Evolutionary conservation across 92 coral and sea anemone species (phyloP).

Genomic region (Epizoanthus scotinus): DNA sequence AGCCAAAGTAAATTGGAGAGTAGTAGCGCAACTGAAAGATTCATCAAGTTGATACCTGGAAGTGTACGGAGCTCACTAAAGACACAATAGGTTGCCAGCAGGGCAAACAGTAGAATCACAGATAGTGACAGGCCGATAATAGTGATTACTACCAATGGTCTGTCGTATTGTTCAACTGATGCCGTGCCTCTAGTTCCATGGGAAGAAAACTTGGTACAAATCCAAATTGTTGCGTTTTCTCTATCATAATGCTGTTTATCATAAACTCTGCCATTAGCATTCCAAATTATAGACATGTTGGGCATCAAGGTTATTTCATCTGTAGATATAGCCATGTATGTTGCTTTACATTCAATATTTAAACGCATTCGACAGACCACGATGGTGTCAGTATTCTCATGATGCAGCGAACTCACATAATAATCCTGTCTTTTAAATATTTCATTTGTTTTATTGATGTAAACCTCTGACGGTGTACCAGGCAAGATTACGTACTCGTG

Average conservation of each 20-base stretch:
- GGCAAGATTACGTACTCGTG: no score
- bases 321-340: constrained; percentile 24
- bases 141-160: background rate
- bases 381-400: background rate
- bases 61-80: constrained; percentile 55
- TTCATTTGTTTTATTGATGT: constrained; percentile 29
- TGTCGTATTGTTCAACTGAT: background rate
- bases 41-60: constrained; percentile 58
- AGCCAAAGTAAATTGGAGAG: no score
- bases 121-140: constrained; percentile 50
- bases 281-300: constrained; percentile 36
- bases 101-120: constrained; percentile 32
- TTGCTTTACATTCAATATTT: background rate
- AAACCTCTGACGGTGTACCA: background rate
- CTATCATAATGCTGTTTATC: constrained; percentile 24
- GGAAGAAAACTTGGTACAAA: constrained; percentile 25
- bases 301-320: constrained; percentile 10
- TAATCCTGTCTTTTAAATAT: constrained; percentile 3
- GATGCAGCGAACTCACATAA: constrained; percentile 17
- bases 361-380: no score
- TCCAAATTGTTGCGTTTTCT: background rate
- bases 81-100: background rate
- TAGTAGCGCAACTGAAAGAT: constrained; percentile 39
- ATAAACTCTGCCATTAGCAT: constrained; percentile 33
- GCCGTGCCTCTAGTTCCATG: no score